Conservation (phyloP, 2,888 invertebrate genomes). For the Cephus nigrinus region DNA sequence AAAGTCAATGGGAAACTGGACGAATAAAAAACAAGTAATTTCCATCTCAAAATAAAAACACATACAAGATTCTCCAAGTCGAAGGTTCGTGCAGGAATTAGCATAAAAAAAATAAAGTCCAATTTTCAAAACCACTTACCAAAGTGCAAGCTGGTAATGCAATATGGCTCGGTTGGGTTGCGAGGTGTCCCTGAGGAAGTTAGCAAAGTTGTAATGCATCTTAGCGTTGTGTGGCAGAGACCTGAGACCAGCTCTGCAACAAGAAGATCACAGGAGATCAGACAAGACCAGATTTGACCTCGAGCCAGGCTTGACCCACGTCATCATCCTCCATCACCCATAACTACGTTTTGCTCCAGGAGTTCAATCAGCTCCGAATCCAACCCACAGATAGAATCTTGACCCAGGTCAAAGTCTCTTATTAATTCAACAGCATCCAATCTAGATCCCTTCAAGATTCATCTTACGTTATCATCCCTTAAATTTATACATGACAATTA, state of each 20-base stretch:
- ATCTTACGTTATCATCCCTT: not conserved
- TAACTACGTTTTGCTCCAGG: constrained; percentile 26
- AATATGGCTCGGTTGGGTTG: constrained; percentile 78
- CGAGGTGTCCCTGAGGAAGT: constrained; percentile 83
- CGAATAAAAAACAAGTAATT: not conserved
- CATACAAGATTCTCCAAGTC: not conserved
- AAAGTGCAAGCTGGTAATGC: constrained; percentile 83
- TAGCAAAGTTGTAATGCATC: constrained; percentile 91
- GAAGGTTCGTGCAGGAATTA: not conserved
- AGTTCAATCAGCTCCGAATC: too few relatives aligned
- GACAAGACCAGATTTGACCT: constrained; percentile 25
- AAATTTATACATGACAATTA: not conserved
- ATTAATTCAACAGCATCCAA: too few relatives aligned
- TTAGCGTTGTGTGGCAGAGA: constrained; percentile 88
- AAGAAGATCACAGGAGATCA: constrained; percentile 31
- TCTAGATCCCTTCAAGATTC: too few relatives aligned
- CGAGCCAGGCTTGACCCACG: constrained; percentile 17
- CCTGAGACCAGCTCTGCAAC: constrained; percentile 80
- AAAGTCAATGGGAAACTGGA: not conserved
- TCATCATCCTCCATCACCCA: constrained; percentile 22
- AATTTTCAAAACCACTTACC: constrained; percentile 69
- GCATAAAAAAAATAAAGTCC: not conserved
- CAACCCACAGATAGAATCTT: too few relatives aligned
- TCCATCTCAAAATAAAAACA: not conserved
- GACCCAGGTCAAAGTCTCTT: too few relatives aligned